Evolutionary conservation across 2,888 invertebrate species (phyloP).

Genomic region (Coremacera marginata): DNA sequence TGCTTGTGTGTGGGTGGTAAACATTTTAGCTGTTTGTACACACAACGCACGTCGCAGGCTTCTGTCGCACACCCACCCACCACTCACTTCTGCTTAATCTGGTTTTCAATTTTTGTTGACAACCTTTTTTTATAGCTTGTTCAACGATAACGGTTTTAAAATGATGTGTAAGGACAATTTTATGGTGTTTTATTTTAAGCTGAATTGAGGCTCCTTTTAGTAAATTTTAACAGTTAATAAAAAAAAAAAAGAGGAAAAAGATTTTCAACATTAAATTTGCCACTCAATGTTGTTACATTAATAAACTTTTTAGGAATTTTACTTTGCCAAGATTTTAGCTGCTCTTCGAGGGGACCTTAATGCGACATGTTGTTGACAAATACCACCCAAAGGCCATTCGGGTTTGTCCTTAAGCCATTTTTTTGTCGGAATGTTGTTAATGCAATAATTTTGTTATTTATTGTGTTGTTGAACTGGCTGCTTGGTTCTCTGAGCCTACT

Average conservation of each 20-base stretch:
- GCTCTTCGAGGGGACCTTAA: not conserved
- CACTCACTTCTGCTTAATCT: not conserved
- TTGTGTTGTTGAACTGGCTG: too few relatives aligned
- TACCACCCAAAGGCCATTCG: too few relatives aligned
- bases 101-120: slow-evolving; percentile 7
- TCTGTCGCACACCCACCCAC: too few relatives aligned
- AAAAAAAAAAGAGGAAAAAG: not conserved
- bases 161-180: not conserved
- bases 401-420: too few relatives aligned
- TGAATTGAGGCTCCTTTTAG: not conserved
- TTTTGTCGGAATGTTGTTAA: too few relatives aligned
- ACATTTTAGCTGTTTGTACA: too few relatives aligned
- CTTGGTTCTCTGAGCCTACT: too few relatives aligned
- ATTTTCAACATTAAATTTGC: not conserved
- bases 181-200: not conserved
- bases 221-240: not conserved
- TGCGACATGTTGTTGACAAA: not conserved
- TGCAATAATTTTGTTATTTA: too few relatives aligned
- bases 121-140: not conserved
- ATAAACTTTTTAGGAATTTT: not conserved
- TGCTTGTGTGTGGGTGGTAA: too few relatives aligned
- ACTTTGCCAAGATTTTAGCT: not conserved
- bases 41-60: too few relatives aligned
- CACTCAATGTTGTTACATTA: too few relatives aligned
- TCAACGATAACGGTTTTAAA: not conserved